Conservation (phyloP, 2,888 invertebrate genomes). For the Gerris lacustris region DNA sequence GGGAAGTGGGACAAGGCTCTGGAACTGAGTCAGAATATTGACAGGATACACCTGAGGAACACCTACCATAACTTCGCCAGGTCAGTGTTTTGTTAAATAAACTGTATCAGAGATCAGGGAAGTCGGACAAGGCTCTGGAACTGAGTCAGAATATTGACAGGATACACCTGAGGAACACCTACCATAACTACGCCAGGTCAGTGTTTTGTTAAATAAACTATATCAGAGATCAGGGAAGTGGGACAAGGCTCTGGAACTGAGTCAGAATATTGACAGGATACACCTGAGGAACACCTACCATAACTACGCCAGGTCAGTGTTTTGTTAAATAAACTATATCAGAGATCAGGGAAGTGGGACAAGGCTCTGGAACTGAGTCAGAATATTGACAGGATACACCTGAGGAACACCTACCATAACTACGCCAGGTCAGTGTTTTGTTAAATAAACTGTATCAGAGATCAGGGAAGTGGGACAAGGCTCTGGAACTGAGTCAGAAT, state of each 20-base stretch:
- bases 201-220: constrained; percentile 61
- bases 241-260: constrained; percentile 59
- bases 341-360: constrained; percentile 57
- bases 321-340: constrained; percentile 71
- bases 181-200: constrained; percentile 44
- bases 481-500: constrained; percentile 57
- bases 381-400: constrained; percentile 63
- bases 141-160: constrained; percentile 63
- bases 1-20: constrained; percentile 65
- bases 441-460: constrained; percentile 71
- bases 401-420: constrained; percentile 60
- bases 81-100: constrained; percentile 54
- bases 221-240: constrained; percentile 60
- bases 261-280: constrained; percentile 64
- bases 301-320: constrained; percentile 35
- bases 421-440: constrained; percentile 41
- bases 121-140: constrained; percentile 61
- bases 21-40: constrained; percentile 56
- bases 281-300: constrained; percentile 68
- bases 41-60: constrained; percentile 67
- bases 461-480: constrained; percentile 58
- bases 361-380: constrained; percentile 62
- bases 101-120: constrained; percentile 58
- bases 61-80: constrained; percentile 52
- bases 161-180: constrained; percentile 67